Evolutionary conservation across 2,797 vertebrate species (phyloP).

Genomic region (Chiroxiphia lanceolata): DNA sequence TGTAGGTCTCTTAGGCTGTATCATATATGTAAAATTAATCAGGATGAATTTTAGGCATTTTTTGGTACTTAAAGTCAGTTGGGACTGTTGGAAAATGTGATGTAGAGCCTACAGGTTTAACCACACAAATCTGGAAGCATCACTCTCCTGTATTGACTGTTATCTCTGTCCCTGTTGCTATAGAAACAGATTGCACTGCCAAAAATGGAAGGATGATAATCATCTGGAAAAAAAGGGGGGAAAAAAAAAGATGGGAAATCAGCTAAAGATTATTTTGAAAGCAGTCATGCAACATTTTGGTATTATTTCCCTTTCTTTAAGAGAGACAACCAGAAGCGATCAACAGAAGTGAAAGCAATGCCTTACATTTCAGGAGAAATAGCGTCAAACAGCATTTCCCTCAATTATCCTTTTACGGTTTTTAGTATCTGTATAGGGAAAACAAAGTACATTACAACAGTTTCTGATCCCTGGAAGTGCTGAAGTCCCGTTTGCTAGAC

Average conservation of each 20-base stretch:
- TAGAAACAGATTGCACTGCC: not conserved
- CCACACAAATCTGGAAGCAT: not conserved
- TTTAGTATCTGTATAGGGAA: not conserved
- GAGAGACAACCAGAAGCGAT: not conserved
- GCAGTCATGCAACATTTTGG: not conserved
- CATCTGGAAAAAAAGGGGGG: not conserved
- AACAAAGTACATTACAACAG: not conserved
- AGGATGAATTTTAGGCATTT: not conserved
- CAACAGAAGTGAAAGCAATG: not conserved
- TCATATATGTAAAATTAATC: not conserved
- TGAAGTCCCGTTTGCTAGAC: not conserved
- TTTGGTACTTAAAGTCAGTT: not conserved
- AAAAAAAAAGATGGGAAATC: not conserved
- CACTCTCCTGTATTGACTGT: not conserved
- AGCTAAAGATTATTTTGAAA: not conserved
- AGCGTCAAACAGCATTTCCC: not conserved
- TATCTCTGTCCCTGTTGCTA: not conserved
- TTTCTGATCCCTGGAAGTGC: not conserved
- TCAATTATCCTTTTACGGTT: not conserved
- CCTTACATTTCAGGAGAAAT: not conserved
- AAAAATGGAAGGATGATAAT: not conserved
- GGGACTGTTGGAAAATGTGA: not conserved
- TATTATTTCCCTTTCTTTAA: not conserved
- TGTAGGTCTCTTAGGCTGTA: not conserved
- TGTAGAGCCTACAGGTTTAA: not conserved